Conservation (phyloP, 2,113 vertebrate species). For the Eclectus roratus region DNA sequence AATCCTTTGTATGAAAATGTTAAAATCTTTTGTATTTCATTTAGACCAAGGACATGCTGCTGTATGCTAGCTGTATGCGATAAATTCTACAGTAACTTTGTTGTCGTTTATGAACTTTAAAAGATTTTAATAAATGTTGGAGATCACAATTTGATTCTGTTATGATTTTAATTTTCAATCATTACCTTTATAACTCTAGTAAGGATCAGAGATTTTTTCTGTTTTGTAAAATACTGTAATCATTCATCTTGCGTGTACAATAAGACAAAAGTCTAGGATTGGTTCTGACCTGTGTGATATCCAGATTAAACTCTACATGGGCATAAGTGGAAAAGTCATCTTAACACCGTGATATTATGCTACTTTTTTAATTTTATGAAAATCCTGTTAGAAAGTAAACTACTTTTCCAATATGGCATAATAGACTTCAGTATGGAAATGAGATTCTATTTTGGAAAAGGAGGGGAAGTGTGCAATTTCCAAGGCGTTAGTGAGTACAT, state of each 20-base stretch:
- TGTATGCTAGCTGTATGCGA: slow-evolving; percentile 84
- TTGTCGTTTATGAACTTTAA: slow-evolving; percentile 82
- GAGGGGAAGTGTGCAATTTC: slow-evolving; percentile 62
- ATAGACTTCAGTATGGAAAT: slow-evolving; percentile 70
- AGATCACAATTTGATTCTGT: slow-evolving; percentile 79
- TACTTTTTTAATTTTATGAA: slow-evolving; percentile 57
- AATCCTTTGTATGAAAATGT: slow-evolving; percentile 87
- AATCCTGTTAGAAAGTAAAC: slow-evolving; percentile 52
- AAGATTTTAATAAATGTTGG: slow-evolving; percentile 86
- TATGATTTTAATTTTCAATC: slow-evolving; percentile 74
- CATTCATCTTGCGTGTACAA: slow-evolving; percentile 55
- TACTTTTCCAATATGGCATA: slow-evolving; percentile 59
- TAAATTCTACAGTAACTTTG: slow-evolving; percentile 83
- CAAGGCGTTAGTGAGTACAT: slow-evolving; percentile 64
- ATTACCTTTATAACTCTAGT: slow-evolving; percentile 44
- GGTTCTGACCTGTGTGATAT: slow-evolving; percentile 53
- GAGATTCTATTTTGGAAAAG: slow-evolving; percentile 59
- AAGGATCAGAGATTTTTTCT: slow-evolving; percentile 37
- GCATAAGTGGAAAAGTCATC: slow-evolving; percentile 49
- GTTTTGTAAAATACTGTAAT: slow-evolving; percentile 63
- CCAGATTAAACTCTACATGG: slow-evolving; percentile 33
- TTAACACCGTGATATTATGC: slow-evolving; percentile 53
- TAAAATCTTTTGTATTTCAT: slow-evolving; percentile 79
- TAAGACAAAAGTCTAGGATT: slow-evolving; percentile 49
- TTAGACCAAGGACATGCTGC: slow-evolving; percentile 80